Evolutionary conservation across 2,888 invertebrate genomes (phyloP), one percentile per base, ranked within the genome.

Genomic region (Ptychoptera albimana): DNA sequence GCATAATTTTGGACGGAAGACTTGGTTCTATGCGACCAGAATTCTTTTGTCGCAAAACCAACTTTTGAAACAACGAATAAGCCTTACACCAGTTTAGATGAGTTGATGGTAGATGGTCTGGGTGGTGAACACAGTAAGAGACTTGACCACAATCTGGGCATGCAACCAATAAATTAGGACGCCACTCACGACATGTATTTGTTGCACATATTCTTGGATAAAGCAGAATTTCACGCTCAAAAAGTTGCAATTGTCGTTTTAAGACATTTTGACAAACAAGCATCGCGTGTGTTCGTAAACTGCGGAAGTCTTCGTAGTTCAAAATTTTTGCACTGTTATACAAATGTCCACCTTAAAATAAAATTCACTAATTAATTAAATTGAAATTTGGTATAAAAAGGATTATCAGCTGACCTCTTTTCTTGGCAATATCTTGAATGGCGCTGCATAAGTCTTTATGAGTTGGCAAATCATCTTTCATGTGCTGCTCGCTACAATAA

Each of bases 171-270:
- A 64, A 66, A 12, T 57, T 57, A 39, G 65, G 67, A 37, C 65
- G 60, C 61, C 72, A 70, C 49, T 75, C 71, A 44, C 74, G 67
- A 54, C 82, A 82, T 1, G 57, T 57, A 0, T 61, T 54, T 8
- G 70, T 62, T 1, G 60, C 60, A 50, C 82, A 82, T 5, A 78
- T 62, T 45, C 75, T 70, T 0, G 82, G 80, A 53, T 79, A 82
- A 15, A 82, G 61, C 16, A 82, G 57, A 0, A 77, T 71, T 55
- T 83, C 82, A 48, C 74, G 75, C 56, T 82, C 82, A 65, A 76
- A 79, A 0, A 77, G 71, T 11, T 71, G 66, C 37, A 82, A 55
- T 2, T 66, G 58, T 9, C 81, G 66, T 48, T 72, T 71, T 4
- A 81, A 58, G 2, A 69, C 62, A 45, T 70, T 67, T 55, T 78